Conservation (phyloP, 2,113 vertebrate genomes). For the Clarias magur region DNA sequence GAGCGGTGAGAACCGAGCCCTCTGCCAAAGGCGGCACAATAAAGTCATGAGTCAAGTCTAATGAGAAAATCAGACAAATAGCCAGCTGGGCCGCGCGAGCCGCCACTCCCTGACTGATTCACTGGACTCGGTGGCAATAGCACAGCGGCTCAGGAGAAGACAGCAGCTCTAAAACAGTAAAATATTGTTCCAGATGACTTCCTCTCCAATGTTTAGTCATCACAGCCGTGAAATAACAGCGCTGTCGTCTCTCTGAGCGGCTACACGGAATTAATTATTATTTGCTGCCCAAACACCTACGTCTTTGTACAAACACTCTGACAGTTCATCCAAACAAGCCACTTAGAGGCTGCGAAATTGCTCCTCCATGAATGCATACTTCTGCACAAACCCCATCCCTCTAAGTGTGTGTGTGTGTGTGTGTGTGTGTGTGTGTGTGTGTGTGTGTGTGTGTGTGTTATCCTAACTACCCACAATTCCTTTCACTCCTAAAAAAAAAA, state of each 20-base stretch:
- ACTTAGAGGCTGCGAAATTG: constrained; percentile 86
- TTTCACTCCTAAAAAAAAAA: constrained; percentile 69
- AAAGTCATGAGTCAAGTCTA: constrained; percentile 76
- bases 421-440: too few relatives aligned
- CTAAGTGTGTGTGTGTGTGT: background rate
- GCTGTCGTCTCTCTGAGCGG: constrained; percentile 79
- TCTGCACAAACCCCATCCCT: constrained; percentile 66
- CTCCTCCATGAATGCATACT: constrained; percentile 69
- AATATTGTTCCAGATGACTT: constrained; percentile 82
- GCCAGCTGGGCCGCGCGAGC: constrained; percentile 66
- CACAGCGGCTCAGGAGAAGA: constrained; percentile 71
- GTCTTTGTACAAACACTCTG: constrained; percentile 91
- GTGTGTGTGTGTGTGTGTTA: constrained; percentile 3
- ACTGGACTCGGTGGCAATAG: constrained; percentile 75
- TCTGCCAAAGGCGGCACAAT: constrained; percentile 70
- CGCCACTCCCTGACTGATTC: constrained; percentile 77
- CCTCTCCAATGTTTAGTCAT: constrained; percentile 83
- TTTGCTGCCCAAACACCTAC: constrained; percentile 89
- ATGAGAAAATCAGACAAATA: constrained; percentile 83
- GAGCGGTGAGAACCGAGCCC: constrained; percentile 38
- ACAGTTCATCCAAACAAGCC: constrained; percentile 91
- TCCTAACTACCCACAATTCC: constrained; percentile 51
- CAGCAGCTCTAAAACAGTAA: constrained; percentile 79
- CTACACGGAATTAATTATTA: constrained; percentile 90
- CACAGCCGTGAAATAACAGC: constrained; percentile 81